Evolutionary conservation across 2,888 invertebrate species (phyloP), one percentile per base, ranked within the genome.

Genomic region (Clunio marinus): DNA sequence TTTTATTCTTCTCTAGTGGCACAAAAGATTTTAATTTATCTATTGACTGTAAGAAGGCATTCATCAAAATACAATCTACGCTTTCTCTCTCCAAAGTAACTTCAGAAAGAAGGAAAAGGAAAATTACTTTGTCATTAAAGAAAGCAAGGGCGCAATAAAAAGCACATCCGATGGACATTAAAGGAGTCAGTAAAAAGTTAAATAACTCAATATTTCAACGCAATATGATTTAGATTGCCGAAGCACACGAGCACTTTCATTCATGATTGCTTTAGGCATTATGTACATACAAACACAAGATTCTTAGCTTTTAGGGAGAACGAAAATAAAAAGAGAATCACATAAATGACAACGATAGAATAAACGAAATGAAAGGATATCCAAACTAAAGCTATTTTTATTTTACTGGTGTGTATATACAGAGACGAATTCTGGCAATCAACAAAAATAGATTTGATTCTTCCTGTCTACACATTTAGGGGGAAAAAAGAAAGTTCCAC

Each of bases 151-250:
- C 13, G 7, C 13, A 17, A 51, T 51, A 51, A 51, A 51, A 51
- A 51, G 51, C 51, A 51, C 51, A 51, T 32, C 13, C 35, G 13
- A 5, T 32, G 35, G 35, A 32, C 35, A 32, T 51, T 51, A 51
- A 57, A 57, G 57, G 15, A 63, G 63, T 63, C 28, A 15, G 63
- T 63, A 63, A 63, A 63, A 63, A 60, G 46, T 63, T 63, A 63
- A 63, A 63, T 22, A 63, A 63, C 63, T 63, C 63, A 63, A 63
- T 46, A 63, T 63, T 63, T 63, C 46, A 63, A 63, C 46, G 25
- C 45, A 46, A 63, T 46, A 63, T 63, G 63, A 63, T 63, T 63
- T 63, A 63, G 24, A 46, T 27, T n/a, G 24, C 41, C 20, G 41
- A 62, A 51, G 7, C 51, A 51, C 22, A 51, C 51, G 13, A n/a